Evolutionary conservation across 2,113 vertebrate species (phyloP).

Genomic region (Neoarius graeffei): DNA sequence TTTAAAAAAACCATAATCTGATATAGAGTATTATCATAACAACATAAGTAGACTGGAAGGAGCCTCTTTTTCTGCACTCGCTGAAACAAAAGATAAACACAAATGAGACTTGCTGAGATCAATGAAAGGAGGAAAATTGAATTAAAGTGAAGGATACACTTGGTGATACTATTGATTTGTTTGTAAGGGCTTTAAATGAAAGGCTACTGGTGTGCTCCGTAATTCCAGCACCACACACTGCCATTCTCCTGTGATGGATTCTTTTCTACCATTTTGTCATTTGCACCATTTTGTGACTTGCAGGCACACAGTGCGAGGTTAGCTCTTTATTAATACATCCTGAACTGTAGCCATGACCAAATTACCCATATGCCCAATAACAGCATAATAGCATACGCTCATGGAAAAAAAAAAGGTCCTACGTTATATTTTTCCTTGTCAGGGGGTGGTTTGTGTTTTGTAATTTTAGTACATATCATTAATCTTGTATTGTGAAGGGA

Average conservation of each 20-base stretch:
- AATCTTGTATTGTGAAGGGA: background rate
- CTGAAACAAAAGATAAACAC: constrained; percentile 10
- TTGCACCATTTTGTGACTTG: constrained; percentile 3
- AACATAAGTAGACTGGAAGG: constrained; percentile 3
- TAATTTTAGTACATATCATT: background rate
- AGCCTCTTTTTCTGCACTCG: background rate
- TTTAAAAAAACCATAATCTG: background rate
- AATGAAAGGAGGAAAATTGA: constrained; percentile 39
- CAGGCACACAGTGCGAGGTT: background rate
- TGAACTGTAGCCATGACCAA: background rate
- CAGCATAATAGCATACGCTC: background rate
- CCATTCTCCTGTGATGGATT: background rate
- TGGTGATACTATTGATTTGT: constrained; percentile 66
- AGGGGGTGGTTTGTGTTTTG: background rate
- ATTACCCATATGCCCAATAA: background rate
- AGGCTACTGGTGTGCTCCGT: constrained; percentile 58
- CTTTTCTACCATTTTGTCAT: constrained; percentile 9
- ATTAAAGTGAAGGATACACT: constrained; percentile 56
- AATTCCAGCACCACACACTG: background rate
- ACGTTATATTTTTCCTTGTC: background rate
- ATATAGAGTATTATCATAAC: background rate
- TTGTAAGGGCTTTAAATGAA: constrained; percentile 66
- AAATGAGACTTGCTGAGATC: constrained; percentile 11
- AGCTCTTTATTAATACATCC: background rate
- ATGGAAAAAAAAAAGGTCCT: background rate